phyloP scores from a whole-genome alignment of 2,888 invertebrate genomes.

The Glyphotaelius pellucidus region DNA sequence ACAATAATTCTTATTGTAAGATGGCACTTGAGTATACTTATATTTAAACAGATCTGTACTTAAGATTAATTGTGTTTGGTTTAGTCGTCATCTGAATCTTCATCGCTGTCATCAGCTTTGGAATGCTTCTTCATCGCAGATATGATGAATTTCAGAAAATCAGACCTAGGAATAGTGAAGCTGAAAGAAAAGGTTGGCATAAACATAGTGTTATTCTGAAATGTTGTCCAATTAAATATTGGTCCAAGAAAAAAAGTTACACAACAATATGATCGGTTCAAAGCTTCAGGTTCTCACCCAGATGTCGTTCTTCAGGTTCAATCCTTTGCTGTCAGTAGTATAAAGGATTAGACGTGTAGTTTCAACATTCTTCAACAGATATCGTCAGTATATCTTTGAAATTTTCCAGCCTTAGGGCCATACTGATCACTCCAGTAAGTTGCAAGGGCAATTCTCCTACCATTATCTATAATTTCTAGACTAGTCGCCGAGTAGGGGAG shows the following conservation, averaged over 20 bases:
- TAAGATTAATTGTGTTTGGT: not conserved
- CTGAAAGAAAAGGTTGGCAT: constrained; percentile 8
- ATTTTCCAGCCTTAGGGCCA: too few relatives aligned
- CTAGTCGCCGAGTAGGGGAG: too few relatives aligned
- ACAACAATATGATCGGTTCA: not conserved
- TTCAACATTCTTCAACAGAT: too few relatives aligned
- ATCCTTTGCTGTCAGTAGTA: too few relatives aligned
- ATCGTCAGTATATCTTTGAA: too few relatives aligned
- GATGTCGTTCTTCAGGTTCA: too few relatives aligned
- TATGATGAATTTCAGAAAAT: constrained; percentile 15
- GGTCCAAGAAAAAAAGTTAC: too few relatives aligned
- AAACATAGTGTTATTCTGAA: too few relatives aligned
- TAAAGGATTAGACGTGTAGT: too few relatives aligned
- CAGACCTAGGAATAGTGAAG: not conserved
- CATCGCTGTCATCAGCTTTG: not conserved
- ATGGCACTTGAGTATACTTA: not conserved
- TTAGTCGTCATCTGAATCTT: constrained; percentile 9
- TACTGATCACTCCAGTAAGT: too few relatives aligned
- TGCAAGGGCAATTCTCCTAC: too few relatives aligned
- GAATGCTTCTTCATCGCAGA: not conserved
- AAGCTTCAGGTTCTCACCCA: not conserved
- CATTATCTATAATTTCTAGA: too few relatives aligned
- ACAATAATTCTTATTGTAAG: not conserved
- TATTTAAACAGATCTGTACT: not conserved
- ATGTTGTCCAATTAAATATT: not conserved